Evolutionary conservation across 2,797 vertebrate species (phyloP), one percentile per base, ranked within the genome.

Genomic region (Gorsachius magnificus): DNA sequence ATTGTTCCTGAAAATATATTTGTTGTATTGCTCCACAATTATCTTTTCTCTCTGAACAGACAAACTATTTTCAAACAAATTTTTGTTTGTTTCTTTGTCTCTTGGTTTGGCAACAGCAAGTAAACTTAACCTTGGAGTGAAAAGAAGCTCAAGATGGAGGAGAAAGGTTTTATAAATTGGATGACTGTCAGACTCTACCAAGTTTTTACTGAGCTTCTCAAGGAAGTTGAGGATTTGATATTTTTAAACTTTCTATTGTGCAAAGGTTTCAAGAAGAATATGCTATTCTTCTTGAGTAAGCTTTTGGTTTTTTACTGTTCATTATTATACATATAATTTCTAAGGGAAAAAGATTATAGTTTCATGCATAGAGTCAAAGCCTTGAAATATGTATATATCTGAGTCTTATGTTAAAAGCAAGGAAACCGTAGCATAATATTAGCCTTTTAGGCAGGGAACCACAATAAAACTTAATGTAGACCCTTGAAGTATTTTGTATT

Each of bases 341-440:
- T 63, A 57, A 48, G 9, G 8, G 10, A 26, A 43, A 75, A 71
- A 63, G 5, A 16, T 36, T 9, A 38, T 13, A 26, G 1, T 10
- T 41, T 20, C 9, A 61, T 63, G 9, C 6, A 41, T 26, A 10
- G 61, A 64, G 4, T 46, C 51, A 54, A 57, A 54, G 6, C 5
- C 24, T 58, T 63, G 15, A 79, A 61, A 56, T 45, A 57, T 3
- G 1, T 45, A 2, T 45, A 9, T 58, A 38, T 64, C 2, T 50
- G 38, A 41, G 6, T 16, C 9, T 38, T 26, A 68, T 4, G 11
- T n/a, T 46, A 70, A 50, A 83, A 57, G 1, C 26, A 72, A 68
- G 14, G 21, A 48, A 43, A 78, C 8, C 0, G 0, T 35, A 45
- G 29, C 16, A 63, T 19, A 48, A 60, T 24, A 26, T 2, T 33